Evolutionary conservation across 2,113 vertebrate genomes (phyloP).

Genomic region (Lophotis ruficrista): DNA sequence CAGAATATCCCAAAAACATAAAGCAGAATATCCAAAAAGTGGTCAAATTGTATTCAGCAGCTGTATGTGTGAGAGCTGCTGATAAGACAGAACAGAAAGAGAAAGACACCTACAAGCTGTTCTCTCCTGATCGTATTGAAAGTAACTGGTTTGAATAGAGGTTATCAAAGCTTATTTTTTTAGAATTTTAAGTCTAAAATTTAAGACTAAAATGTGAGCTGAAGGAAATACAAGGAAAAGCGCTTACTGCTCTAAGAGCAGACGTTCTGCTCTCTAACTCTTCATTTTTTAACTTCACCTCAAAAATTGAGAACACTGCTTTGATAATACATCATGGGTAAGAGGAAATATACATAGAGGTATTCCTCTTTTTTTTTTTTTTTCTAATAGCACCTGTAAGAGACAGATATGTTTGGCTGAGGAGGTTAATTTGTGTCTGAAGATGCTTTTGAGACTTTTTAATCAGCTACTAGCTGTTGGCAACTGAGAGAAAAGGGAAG

Average conservation of each 20-base stretch:
- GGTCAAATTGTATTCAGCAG: background rate
- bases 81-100: background rate
- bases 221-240: background rate
- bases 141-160: background rate
- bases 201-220: background rate
- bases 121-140: background rate
- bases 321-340: background rate
- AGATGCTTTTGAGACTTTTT: background rate
- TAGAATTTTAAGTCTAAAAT: too few relatives aligned
- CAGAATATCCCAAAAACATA: background rate
- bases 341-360: background rate
- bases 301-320: background rate
- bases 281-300: background rate
- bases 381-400: background rate
- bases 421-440: background rate
- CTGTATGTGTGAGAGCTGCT: background rate
- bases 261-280: background rate
- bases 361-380: background rate
- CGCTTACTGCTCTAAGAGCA: background rate
- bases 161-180: background rate
- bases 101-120: background rate
- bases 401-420: background rate
- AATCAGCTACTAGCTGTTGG: background rate
- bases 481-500: background rate
- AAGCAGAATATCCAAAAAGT: background rate